Evolutionary conservation across 1,140 invertebrate genomes (phyloP), one percentile per base, ranked within the genome.

Genomic region (Zelostemma sp.): DNA sequence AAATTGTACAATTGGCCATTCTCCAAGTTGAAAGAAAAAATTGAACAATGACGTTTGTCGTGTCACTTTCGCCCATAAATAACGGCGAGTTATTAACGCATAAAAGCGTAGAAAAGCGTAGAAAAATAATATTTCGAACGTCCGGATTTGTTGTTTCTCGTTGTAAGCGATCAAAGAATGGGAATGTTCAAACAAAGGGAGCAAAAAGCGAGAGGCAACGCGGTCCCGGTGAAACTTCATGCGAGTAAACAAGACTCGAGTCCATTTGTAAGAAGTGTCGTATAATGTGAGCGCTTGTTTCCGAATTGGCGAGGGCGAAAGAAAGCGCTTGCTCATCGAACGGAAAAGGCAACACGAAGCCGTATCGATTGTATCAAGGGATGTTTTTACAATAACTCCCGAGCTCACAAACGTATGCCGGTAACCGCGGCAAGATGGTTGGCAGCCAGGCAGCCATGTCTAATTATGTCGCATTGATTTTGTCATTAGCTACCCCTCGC

Each of bases 401-500:
- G 62, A 68, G 63, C 40, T 48, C 56, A 50, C 63, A 38, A 19
- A 60, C 65, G 63, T 54, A 35, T 35, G 57, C 57, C 58, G 46
- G n/a, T n/a, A n/a, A n/a, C n/a, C n/a, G n/a, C n/a, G n/a, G 63
- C 47, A 56, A 66, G 63, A 55, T 66, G 67, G 55, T 59, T 62
- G 65, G 58, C 50, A 50, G 50, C 61, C 61, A 59, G 68, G 80
- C 76, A 80, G 82, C 82, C 82, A 84, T 83, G 80, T 83, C 81
- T 84, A 84, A 84, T 84, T 84, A 84, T 83, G 81, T 83, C 80
- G 81, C 82, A 84, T 84, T 84, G 82, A 84, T 84, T 84, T 84
- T 83, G 82, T 84, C 81, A 83, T 84, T 84, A 83, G 81, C 76
- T 76, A 75, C 76, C 80, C 80, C 77, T 77, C 51, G 31, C 55